Conservation (phyloP, 2,888 invertebrate species). For the Toxonevra muliebris region DNA sequence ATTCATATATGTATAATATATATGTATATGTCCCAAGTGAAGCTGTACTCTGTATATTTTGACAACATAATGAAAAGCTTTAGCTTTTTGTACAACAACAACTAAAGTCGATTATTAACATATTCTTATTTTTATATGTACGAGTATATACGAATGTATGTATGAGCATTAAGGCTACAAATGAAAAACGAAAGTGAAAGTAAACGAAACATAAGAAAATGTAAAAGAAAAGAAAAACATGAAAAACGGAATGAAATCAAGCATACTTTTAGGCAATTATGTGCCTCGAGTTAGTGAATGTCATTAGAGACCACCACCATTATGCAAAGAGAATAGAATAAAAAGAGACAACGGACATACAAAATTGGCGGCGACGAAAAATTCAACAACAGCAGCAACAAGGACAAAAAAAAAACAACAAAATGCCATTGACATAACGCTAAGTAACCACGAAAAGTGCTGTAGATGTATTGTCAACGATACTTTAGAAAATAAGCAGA, state of each 20-base stretch:
- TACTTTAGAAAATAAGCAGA: no score
- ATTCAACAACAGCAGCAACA: slow-evolving; percentile 12
- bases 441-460: neutral
- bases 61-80: no score
- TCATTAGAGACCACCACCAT: neutral
- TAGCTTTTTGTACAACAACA: no score
- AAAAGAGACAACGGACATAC: neutral
- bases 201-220: neutral
- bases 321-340: neutral
- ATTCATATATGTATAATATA: no score
- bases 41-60: no score
- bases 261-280: neutral
- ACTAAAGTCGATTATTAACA: no score
- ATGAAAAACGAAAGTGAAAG: neutral
- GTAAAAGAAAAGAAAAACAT: neutral
- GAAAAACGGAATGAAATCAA: neutral
- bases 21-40: no score
- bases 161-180: no score
- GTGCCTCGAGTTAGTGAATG: neutral
- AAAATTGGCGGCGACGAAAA: neutral
- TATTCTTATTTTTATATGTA: no score
- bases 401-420: slow-evolving; percentile 17
- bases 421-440: neutral
- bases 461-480: neutral
- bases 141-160: no score